A percentile compares a stretch with the other conserved stretches of the same genome.
Evolutionary conservation across 2,888 invertebrate species (phyloP).

Genomic region (Proisotoma minuta): DNA sequence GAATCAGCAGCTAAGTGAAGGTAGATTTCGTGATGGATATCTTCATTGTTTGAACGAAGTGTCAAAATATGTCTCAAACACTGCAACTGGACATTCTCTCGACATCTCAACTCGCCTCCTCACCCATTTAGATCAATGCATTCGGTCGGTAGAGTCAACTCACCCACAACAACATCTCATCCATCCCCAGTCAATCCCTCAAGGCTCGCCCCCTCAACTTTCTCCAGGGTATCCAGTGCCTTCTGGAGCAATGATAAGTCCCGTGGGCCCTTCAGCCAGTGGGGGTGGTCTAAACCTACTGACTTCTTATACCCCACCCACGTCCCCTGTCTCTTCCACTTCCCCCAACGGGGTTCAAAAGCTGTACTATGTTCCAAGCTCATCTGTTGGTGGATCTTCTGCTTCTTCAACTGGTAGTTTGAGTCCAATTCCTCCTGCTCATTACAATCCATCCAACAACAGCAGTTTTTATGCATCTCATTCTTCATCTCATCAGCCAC

Average conservation of each 20-base stretch:
- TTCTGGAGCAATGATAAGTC: conserved; percentile 15
- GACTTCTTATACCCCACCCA: conserved; percentile 46
- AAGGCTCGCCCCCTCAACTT: conserved; percentile 27
- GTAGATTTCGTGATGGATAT: conserved; percentile 76
- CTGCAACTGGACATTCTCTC: conserved; percentile 57
- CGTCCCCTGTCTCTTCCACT: conserved; percentile 42
- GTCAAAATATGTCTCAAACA: conserved; percentile 76
- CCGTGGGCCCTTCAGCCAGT: conserved; percentile 11
- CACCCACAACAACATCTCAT: conserved; percentile 32
- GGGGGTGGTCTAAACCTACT: conserved; percentile 41
- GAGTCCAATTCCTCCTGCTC: conserved; percentile 44
- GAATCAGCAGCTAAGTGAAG: conserved; percentile 44
- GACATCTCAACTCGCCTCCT: conserved; percentile 75
- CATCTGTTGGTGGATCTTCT: conserved; percentile 27
- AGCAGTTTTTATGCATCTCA: conserved; percentile 31
- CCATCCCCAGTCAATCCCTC: conserved; percentile 23
- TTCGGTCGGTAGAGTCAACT: conserved; percentile 67
- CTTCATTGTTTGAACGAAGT: conserved; percentile 85
- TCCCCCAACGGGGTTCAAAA: conserved; percentile 23
- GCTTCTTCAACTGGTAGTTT: conserved; percentile 37
- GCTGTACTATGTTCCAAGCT: conserved; percentile 34
- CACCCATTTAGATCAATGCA: conserved; percentile 77
- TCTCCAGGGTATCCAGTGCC: conserved; percentile 25
- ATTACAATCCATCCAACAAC: conserved; percentile 24
- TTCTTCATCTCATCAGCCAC: conserved; percentile 27